A percentile compares a stretch with the other conserved stretches of the same genome.
phyloP scores from a whole-genome alignment of 2,113 vertebrate genomes.

The Xiphophorus couchianus region DNA sequence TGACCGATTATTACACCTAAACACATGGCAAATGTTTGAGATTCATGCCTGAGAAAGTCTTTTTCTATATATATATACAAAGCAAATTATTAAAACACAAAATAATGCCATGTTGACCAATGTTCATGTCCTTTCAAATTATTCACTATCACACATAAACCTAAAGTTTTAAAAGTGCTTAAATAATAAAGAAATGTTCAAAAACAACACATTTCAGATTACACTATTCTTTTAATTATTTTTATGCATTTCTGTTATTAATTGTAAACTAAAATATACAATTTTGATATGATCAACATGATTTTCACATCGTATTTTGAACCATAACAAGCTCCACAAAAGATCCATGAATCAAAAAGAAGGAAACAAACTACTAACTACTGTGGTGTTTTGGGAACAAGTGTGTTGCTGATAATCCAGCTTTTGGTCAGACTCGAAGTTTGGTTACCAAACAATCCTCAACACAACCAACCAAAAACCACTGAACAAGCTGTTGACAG shows the following conservation, averaged over 20 bases:
- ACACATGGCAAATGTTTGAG: not conserved
- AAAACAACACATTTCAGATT: too few relatives aligned
- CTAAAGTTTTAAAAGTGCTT: not conserved
- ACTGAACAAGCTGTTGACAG: constrained; percentile 12
- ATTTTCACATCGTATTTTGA: not conserved
- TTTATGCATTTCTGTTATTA: not conserved
- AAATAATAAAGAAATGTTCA: not conserved
- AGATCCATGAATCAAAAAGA: too few relatives aligned
- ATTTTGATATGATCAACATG: not conserved
- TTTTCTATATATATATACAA: not conserved
- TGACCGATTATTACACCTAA: not conserved
- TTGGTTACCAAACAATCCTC: not conserved
- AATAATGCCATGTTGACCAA: not conserved
- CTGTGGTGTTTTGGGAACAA: not conserved
- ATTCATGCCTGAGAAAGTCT: not conserved
- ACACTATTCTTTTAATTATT: not conserved
- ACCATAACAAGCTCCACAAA: too few relatives aligned
- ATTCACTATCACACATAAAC: too few relatives aligned
- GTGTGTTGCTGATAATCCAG: not conserved
- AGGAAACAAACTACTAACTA: too few relatives aligned
- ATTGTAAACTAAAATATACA: not conserved
- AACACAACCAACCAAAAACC: not conserved
- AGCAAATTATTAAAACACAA: not conserved
- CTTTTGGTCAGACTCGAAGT: constrained; percentile 10
- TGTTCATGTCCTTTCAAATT: not conserved